A percentile compares a stretch with the other conserved stretches of the same genome.
These are phyloP conservation scores for Gobio gobio DNA, from an alignment of 2,113 vertebrate genomes.

Conservation along the genomic window DNA sequence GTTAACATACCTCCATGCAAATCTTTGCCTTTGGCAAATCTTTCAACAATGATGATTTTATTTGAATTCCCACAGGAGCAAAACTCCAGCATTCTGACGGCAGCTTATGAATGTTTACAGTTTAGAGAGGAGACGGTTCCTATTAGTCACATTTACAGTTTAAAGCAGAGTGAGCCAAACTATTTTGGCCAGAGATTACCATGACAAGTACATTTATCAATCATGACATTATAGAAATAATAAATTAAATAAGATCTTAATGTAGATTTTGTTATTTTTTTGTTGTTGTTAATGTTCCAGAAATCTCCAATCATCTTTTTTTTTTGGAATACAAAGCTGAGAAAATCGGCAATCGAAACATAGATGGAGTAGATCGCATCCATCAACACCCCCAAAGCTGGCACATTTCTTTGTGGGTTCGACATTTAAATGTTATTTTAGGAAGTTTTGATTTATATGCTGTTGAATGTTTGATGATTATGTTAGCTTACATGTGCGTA, in stretches of 20 bases:
- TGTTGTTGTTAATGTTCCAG: not conserved
- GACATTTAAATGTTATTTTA: too few relatives aligned
- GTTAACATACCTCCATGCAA: slow-evolving; percentile 28
- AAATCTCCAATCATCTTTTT: not conserved
- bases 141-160: slow-evolving; percentile 73
- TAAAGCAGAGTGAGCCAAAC: slow-evolving; percentile 48
- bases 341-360: too few relatives aligned
- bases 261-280: not conserved
- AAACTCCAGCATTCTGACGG: slow-evolving; percentile 65
- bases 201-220: slow-evolving; percentile 16
- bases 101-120: slow-evolving; percentile 74
- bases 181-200: not conserved
- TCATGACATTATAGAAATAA: not conserved
- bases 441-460: too few relatives aligned
- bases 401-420: too few relatives aligned
- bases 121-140: slow-evolving; percentile 66
- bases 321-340: not conserved
- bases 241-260: not conserved
- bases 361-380: too few relatives aligned
- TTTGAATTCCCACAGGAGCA: slow-evolving; percentile 69
- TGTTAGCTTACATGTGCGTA: too few relatives aligned
- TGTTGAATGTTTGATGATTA: too few relatives aligned
- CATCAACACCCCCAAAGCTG: too few relatives aligned
- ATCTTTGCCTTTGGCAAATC: slow-evolving; percentile 48
- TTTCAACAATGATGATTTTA: slow-evolving; percentile 50